Base-by-base conservation (phyloP, 2,113 vertebrate genomes). In the Telmatochromis sp. region DNA sequence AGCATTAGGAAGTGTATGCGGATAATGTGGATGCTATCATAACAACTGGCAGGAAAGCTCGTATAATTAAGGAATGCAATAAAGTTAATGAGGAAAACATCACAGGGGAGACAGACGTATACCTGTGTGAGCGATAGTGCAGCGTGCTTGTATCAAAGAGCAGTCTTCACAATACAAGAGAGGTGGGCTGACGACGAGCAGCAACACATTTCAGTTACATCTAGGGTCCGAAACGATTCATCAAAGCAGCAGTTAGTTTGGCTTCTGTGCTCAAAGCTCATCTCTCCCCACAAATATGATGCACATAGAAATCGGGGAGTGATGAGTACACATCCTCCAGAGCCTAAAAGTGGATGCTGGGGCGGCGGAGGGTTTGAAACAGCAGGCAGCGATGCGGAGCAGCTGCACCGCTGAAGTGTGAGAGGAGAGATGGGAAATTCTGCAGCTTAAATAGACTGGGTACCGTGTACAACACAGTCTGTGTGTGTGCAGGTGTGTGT, bases 71-170 rank as follows among this genome's bases (percentile, higher is more conserved):
- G 85, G 47, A 86, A 83, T 83, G 90, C 88, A 92, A 94, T 93
- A 89, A 94, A 91, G 83, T 88, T 93, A 94, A 94, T 91, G 93
- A 93, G 91, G 60, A 89, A 86, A 90, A 85, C 89, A 84, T 92
- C 88, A 58, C 79, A 82, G 37, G 90, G 89, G 93, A 90, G 58
- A 37, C 51, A 45, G 80, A 15, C 7, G 14, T 19, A 33, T 73
- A 31, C 51, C 28, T 26, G 80, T 53, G 28, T 80, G 37, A 7
- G 55, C 8, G 14, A 57, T 83, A 10, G 2, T 50, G 60, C 12
- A 7, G n/a, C 19, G 57, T 9, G 47, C 31, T 26, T 35, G 21
- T 58, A 17, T 55, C 33, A 40, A 63, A 50, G 55, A 50, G 7
- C n/a, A 15, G 31, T 23, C 40, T 37, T 84, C 23, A 75, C 26